Percentiles rank a stretch among this genome's conserved stretches.
phyloP scores from a whole-genome alignment of 2,797 vertebrate species.

The Xenops minutus region DNA sequence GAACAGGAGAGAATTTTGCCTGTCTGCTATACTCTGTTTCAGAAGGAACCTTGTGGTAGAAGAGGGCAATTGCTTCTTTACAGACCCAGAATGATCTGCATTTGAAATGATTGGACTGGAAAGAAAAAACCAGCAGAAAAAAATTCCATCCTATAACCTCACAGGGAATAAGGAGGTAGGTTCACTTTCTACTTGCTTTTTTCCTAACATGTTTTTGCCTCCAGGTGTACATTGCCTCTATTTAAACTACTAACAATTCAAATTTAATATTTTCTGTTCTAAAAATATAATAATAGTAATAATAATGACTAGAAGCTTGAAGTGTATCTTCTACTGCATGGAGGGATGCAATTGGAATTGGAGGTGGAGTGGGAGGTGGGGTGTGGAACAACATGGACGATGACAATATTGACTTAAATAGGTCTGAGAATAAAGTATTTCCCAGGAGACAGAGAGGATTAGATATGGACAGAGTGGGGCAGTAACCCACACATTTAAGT shows the following conservation, averaged over 20 bases:
- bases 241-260: not conserved
- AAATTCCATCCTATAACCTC: not conserved
- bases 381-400: rapidly evolving
- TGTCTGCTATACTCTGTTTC: not conserved
- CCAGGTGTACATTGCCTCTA: not conserved
- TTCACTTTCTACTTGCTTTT: not conserved
- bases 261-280: not conserved
- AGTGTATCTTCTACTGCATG: not conserved
- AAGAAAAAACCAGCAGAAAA: not conserved
- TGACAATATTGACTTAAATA: not conserved
- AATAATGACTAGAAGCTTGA: not conserved
- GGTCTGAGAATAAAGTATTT: not conserved
- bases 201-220: not conserved
- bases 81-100: not conserved
- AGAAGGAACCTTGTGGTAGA: not conserved
- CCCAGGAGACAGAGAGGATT: not conserved
- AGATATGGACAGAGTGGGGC: not conserved
- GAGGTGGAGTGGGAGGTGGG: not conserved
- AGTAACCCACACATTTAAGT: not conserved
- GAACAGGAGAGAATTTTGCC: not conserved
- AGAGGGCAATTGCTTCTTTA: not conserved
- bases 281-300: not conserved
- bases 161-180: not conserved
- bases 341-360: not conserved
- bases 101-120: not conserved